phyloP scores from a whole-genome alignment of 2,888 invertebrate species.

The Nemotelus pantherinus region DNA sequence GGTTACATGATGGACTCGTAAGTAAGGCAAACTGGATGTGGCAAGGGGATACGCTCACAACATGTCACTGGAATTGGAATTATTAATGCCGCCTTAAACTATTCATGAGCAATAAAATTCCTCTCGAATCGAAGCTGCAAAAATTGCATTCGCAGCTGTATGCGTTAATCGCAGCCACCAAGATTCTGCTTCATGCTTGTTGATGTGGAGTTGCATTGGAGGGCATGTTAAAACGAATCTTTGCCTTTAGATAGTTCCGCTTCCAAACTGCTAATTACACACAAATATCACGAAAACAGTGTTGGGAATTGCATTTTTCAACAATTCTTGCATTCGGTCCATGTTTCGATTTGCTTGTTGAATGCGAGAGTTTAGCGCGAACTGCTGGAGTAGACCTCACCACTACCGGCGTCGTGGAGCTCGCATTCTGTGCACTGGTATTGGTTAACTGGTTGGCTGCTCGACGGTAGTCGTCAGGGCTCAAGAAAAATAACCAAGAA shows the following conservation, averaged over 20 bases:
- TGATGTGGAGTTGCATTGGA: no score
- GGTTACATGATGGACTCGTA: slow-evolving; percentile 25
- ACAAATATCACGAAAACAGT: no score
- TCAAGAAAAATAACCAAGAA: slow-evolving; percentile 24
- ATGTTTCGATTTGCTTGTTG: background rate
- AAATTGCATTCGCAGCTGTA: background rate
- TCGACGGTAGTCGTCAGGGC: slow-evolving; percentile 8
- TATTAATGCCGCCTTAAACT: slow-evolving; percentile 23
- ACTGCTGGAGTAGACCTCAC: slow-evolving; percentile 17
- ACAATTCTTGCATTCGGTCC: slow-evolving; percentile 2
- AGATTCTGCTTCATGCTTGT: no score
- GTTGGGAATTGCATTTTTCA: no score
- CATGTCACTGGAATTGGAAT: slow-evolving; percentile 22
- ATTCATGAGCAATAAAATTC: slow-evolving; percentile 17
- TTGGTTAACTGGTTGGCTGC: background rate
- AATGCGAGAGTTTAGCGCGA: background rate
- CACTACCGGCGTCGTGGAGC: background rate
- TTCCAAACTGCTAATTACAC: no score
- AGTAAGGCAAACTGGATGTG: slow-evolving; percentile 35
- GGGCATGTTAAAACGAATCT: no score
- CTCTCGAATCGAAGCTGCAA: background rate
- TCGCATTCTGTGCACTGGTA: background rate
- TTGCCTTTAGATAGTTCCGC: no score
- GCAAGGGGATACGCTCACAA: slow-evolving; percentile 19
- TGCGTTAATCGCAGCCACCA: no score